Evolutionary conservation across 2,113 vertebrate genomes (phyloP), one percentile per base, ranked within the genome.

Genomic region (Pipra filicauda): DNA sequence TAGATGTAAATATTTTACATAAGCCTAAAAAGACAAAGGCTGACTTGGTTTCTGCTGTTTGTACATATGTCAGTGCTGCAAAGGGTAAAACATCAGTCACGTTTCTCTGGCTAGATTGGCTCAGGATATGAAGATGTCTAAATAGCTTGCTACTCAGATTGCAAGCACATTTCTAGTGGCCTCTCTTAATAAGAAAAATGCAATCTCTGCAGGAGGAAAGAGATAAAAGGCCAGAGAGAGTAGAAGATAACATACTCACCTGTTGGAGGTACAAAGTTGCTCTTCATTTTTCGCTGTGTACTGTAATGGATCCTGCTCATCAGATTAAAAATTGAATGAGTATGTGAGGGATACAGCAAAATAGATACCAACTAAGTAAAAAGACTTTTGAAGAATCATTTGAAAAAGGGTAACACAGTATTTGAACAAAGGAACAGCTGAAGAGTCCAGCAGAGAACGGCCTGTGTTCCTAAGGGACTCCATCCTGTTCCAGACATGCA

Each of bases 1-100:
- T 69, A 20, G 43, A 76, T 94, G 33, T 93, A 95, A 95, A 85
- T 92, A 93, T 90, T 93, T 95, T 92, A 84, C 8, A 37, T 92
- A 74, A 83, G 52, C 82, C 78, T 86, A 39, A 46, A 86, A 81
- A 86, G 88, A 85, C 57, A 80, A 88, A 91, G 74, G 24, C 52
- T 72, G 44, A 64, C 48, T 58, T 59, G 57, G 18, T 89, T 94
- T 77, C 52, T 26, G 7, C 22, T n/a, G 39, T 62, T 84, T 33
- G 52, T 51, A 46, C 9, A 5, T 39, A 51, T 9, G 44, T 19
- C 28, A 54, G 27, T 52, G 51, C 39, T 91, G 55, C 37, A 66
- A 75, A 85, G 33, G 70, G 51, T 67, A 17, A 88, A 89, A 80
- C 58, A 62, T 75, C 46, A 48, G 37, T 62, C 51, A 55, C 0